Base-by-base conservation (phyloP, 2,888 invertebrate species). In the Tenthredo distinguenda region DNA sequence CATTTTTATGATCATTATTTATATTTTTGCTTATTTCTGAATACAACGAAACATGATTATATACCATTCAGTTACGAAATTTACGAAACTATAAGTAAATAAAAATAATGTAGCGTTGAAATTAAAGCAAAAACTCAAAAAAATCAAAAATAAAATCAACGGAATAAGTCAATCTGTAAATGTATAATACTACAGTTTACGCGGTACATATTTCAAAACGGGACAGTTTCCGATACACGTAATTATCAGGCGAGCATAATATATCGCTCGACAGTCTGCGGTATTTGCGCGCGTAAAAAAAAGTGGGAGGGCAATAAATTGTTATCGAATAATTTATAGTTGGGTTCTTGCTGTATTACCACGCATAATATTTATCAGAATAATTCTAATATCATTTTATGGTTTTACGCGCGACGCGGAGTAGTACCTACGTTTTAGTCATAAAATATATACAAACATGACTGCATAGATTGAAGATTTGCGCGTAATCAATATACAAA, bases 81-180 rank as follows among this genome's bases (percentile, higher is more conserved):
- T 40, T 40, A 7, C 40, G 7, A 40, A 40, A 40, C 40, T 40
- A 40, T 40, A 7, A 40, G 7, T 40, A 7, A 40, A 40, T 40
- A 40, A 7, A 7, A 40, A 40, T 40, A 7, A 40, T 40, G 6
- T 5, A 40, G 6, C 40, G 6, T 40, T 40, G 34, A 34, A 40
- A 40, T 40, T 40, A 10, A 43, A 43, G 9, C 10, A 9, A 43
- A 43, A 43, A 10, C 1, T 37, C 3, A 43, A 43, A 43, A 40
- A 43, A 43, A 43, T 18, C 18, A 55, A 55, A 55, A 2, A 55
- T 1, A 55, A 55, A 55, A 15, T 26, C 0, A 37, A 85, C n/a
- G 62, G 40, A 82, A 86, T 37, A 74, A 37, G 62, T 65, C n/a
- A 86, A 55, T 55, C 31, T 58, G 21, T 50, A 21, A 50, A 74